Percentiles rank a stretch among this genome's conserved stretches.
phyloP scores from a whole-genome alignment of 2,113 vertebrate genomes.

The Hippolais icterina region DNA sequence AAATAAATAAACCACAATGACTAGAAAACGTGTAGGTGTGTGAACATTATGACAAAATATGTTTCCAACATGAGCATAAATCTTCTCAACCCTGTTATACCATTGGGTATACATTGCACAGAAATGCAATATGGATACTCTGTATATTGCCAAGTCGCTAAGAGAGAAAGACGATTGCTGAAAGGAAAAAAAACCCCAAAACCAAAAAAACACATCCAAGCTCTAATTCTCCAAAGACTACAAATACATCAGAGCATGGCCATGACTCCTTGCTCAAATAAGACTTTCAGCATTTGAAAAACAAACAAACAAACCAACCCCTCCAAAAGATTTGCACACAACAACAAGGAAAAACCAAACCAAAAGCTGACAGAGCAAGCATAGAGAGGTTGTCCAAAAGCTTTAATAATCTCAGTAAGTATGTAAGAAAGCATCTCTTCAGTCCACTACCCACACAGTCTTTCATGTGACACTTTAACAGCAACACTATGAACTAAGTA shows the following conservation, averaged over 20 bases:
- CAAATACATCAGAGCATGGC: neutral
- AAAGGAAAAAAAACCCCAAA: neutral
- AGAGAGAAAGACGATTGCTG: neutral
- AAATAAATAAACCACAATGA: neutral
- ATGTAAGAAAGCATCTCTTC: neutral
- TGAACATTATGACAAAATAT: neutral
- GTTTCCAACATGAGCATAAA: neutral
- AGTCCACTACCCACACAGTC: neutral
- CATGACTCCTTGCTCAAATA: neutral
- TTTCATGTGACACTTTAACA: neutral
- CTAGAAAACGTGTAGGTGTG: neutral
- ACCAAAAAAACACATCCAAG: neutral
- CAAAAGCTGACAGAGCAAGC: neutral
- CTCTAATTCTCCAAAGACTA: neutral
- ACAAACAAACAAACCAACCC: neutral
- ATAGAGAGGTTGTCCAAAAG: neutral
- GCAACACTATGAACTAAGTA: neutral
- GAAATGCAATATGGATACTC: neutral
- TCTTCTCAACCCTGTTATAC: neutral
- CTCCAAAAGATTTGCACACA: rapidly evolving
- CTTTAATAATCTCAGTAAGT: neutral
- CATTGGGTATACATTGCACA: neutral
- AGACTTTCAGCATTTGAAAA: neutral
- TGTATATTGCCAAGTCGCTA: neutral
- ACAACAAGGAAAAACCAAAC: neutral